A percentile compares a stretch with the other conserved stretches of the same genome.
Evolutionary conservation across 2,888 invertebrate species (phyloP).

Genomic region (Chrysolina oricalcia): DNA sequence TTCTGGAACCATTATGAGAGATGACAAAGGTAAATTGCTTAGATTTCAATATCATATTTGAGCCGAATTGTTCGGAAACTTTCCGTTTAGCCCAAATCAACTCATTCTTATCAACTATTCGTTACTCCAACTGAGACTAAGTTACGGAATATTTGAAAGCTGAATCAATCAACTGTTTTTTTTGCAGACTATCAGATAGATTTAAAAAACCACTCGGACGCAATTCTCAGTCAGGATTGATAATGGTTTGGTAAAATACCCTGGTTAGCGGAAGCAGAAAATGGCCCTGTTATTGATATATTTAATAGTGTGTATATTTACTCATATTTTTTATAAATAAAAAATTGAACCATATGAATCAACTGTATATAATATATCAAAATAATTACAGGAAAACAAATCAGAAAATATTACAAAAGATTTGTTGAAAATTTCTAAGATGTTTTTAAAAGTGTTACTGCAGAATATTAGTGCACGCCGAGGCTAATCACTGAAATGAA

Average conservation of each 20-base stretch:
- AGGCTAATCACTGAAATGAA: no score
- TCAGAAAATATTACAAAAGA: no score
- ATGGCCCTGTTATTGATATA: not conserved
- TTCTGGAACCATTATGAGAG: constrained; percentile 64
- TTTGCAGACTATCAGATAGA: not conserved
- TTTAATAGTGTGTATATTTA: not conserved
- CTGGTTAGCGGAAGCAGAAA: not conserved
- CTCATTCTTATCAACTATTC: no score
- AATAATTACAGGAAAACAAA: not conserved
- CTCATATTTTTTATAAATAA: not conserved
- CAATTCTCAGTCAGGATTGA: no score
- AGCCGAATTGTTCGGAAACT: no score
- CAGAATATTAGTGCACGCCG: no score
- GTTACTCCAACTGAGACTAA: not conserved
- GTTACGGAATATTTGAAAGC: not conserved
- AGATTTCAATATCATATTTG: no score
- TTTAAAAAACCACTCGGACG: no score
- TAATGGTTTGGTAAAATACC: not conserved
- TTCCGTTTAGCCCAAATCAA: no score
- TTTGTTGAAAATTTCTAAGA: no score
- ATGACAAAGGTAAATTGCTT: not conserved
- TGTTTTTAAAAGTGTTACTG: no score
- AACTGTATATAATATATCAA: not conserved
- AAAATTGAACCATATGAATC: not conserved
- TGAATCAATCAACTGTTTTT: not conserved